Evolutionary conservation across 2,888 invertebrate genomes (phyloP).

Genomic region (Agonopterix arenella): DNA sequence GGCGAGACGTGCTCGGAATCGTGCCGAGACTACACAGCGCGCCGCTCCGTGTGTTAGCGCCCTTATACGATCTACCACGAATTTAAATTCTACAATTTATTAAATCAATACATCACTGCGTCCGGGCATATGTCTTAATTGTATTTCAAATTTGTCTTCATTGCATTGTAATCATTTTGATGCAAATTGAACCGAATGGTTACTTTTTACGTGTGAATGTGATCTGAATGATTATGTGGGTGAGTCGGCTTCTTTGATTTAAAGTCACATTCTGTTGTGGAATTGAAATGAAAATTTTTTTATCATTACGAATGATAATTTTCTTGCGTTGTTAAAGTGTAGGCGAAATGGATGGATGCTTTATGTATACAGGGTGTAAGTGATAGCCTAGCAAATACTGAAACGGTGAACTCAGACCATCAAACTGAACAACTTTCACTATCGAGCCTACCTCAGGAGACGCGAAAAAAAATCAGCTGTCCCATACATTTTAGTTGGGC

Average conservation of each 20-base stretch:
- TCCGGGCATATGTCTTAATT: conserved; percentile 43
- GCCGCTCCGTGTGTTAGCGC: conserved; percentile 44
- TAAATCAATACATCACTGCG: conserved; percentile 43
- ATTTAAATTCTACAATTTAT: conserved; percentile 40
- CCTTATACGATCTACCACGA: conserved; percentile 50
- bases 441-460: too few species aligned
- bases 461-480: too few species aligned
- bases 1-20: conserved; percentile 50
- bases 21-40: conserved; percentile 38
- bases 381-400: too few species aligned
- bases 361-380: too few species aligned
- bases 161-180: conserved; percentile 28
- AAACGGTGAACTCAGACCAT: too few species aligned
- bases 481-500: too few species aligned
- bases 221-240: not conserved
- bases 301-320: too few species aligned
- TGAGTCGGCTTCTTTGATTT: conserved; percentile 6
- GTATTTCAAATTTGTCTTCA: conserved; percentile 14
- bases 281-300: not conserved
- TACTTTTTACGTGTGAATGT: too few species aligned
- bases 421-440: too few species aligned
- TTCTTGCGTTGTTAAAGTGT: too few species aligned
- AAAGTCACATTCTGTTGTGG: conserved; percentile 2
- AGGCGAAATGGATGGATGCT: too few species aligned
- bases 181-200: not conserved